Percentiles rank a stretch among this genome's conserved stretches.
phyloP scores from a whole-genome alignment of 2,888 invertebrate species.

The Drosophila tripunctata region DNA sequence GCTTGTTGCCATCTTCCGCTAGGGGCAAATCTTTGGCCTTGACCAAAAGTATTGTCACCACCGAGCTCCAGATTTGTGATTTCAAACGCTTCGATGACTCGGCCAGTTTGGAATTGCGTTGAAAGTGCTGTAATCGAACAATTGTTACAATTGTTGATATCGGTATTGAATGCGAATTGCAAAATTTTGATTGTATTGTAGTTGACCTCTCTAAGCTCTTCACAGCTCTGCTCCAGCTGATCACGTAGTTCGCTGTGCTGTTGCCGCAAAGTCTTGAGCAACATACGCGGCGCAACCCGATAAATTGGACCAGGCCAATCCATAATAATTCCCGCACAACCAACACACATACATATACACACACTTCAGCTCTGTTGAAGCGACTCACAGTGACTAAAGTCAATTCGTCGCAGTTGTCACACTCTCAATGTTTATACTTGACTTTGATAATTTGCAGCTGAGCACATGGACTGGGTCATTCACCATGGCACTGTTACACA shows the following conservation, averaged over 20 bases:
- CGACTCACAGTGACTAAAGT: conserved; percentile 29
- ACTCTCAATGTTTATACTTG: conserved; percentile 1
- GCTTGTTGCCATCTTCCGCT: conserved; percentile 92
- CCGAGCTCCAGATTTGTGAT: conserved; percentile 98
- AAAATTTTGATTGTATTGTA: background rate
- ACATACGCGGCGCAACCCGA: conserved; percentile 51
- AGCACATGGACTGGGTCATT: conserved; percentile 5
- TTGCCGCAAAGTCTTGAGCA: conserved; percentile 72
- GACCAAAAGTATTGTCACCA: conserved; percentile 98
- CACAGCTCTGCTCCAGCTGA: conserved; percentile 65
- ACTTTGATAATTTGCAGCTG: conserved; percentile 13
- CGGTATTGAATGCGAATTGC: background rate
- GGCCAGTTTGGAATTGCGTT: conserved; percentile 90
- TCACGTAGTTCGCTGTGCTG: conserved; percentile 62
- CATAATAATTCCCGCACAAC: conserved; percentile 57
- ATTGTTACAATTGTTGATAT: background rate
- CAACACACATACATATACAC: background rate
- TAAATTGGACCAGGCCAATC: conserved; percentile 46
- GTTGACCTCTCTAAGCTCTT: conserved; percentile 71
- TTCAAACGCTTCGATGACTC: conserved; percentile 94
- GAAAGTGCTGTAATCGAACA: conserved; percentile 87
- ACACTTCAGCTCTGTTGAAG: conserved; percentile 14
- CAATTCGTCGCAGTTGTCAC: conserved; percentile 9
- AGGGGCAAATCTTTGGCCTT: conserved; percentile 96
- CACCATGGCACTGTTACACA: conserved; percentile 1